Evolutionary conservation across 1,140 invertebrate genomes (phyloP), one percentile per base, ranked within the genome.

Genomic region (Coelopa frigida): DNA sequence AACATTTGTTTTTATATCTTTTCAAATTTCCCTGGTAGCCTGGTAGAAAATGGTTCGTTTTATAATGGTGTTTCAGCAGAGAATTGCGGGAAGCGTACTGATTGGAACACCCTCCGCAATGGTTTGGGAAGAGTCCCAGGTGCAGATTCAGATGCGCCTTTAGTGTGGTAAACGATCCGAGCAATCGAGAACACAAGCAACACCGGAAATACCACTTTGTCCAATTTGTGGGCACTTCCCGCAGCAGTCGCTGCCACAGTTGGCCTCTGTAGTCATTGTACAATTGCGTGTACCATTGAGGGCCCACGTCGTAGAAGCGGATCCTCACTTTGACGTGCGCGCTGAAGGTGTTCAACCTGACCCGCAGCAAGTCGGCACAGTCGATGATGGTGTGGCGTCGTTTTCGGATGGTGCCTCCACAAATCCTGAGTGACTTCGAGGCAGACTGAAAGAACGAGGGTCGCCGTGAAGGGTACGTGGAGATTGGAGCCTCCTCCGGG

Each of bases 81-180:
- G 23, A 2, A 18, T 15, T 12, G 8, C 23, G 32, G 7, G 32
- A 20, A 5, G 44, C 12, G 12, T 46, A 46, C 20, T 23, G n/a
- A 20, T 46, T 46, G 14, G 44, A 33, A 22, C 44, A 46, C 5
- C 12, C 2, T 18, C 38, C 35, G 8, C 44, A 46, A 7, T 18
- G 21, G 22, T 37, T 23, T 18, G 44, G 44, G 22, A 36, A 46
- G 6, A 46, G 38, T 5, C 20, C 23, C 24, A 46, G 21, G 29
- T 46, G 44, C 20, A 27, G 26, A 46, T 46, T 46, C 11, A 46
- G 23, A 38, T 46, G 44, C 14, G 21, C 27, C 15, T 46, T 46
- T 12, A 46, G 24, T 5, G 33, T 26, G 3, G 3, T 2, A 23
- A 46, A 46, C 17, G 33, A 46, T 7, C 32, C 20, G 10, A 46